These are phyloP conservation scores for Dioctria linearis DNA, from an alignment of 2,888 invertebrate species.

Conservation along the genomic window DNA sequence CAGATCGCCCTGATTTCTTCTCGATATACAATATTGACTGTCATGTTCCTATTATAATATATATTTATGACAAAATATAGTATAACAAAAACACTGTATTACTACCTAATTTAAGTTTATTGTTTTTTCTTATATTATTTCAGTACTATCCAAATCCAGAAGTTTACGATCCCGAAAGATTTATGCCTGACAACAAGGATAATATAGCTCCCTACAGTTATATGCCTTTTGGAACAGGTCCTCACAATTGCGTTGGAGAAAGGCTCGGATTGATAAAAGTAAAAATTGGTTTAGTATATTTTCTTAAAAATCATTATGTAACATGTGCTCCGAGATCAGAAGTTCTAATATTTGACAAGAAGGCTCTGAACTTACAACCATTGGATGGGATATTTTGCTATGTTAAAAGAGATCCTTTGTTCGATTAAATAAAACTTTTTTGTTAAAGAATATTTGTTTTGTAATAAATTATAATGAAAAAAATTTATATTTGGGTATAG, in stretches of 20 bases:
- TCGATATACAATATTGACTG: too few relatives aligned
- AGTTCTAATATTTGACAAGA: conserved; percentile 65
- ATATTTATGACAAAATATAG: too few relatives aligned
- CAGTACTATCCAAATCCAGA: conserved; percentile 68
- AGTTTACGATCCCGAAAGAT: conserved; percentile 69
- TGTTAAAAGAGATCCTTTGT: conserved; percentile 49
- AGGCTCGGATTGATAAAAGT: conserved; percentile 68
- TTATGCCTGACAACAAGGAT: conserved; percentile 66
- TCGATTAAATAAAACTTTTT: neutral
- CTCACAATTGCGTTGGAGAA: conserved; percentile 70
- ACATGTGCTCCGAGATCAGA: conserved; percentile 64
- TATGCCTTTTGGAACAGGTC: conserved; percentile 70
- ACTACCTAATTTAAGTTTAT: too few relatives aligned
- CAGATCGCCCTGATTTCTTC: too few relatives aligned
- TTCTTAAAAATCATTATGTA: conserved; percentile 67
- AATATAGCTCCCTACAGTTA: conserved; percentile 67
- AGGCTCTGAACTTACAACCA: conserved; percentile 67
- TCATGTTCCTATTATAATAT: too few relatives aligned
- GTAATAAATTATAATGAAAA: too few relatives aligned
- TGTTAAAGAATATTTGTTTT: too few relatives aligned
- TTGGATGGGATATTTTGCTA: conserved; percentile 67
- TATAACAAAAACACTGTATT: too few relatives aligned
- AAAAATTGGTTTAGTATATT: conserved; percentile 68
- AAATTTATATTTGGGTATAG: too few relatives aligned
- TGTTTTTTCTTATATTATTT: conserved; percentile 10